Evolutionary conservation across 2,888 invertebrate species (phyloP), one percentile per base, ranked within the genome.

Genomic region (Catocala sponsa): DNA sequence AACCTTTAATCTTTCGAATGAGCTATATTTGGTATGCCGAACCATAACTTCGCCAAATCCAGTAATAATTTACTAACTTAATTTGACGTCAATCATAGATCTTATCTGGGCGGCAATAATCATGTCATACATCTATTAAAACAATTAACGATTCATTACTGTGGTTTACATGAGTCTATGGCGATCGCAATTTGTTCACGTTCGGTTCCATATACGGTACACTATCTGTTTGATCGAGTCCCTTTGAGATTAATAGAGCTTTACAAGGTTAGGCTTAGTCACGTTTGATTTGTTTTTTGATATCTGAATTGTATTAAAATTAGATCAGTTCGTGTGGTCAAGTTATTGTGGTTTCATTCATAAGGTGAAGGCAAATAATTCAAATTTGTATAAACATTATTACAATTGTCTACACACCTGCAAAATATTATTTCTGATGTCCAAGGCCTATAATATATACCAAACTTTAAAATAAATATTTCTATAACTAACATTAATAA

Each of bases 101-200:
- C 55, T 68, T 65, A 76, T 72, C 66, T 33, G 41, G 54, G 59
- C 63, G 59, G 62, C 69, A 78, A 71, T 76, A 78, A 78, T 72
- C 72, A 79, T 77, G 76, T 78, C 67, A 69, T 65, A 61, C 63
- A 65, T 63, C 62, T 52, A 67, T 76, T 76, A 64, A 54, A 66
- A 70, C 72, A 76, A 72, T 79, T 74, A 74, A 73, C 76, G 72
- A 79, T 71, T 73, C 69, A 76, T 74, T 70, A 72, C 48, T 47
- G 32, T 15, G 55, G 61, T 80, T 74, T 63, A 68, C 82, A 81
- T 76, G 55, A 63, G 46, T 54, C 59, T 79, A 78, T 74, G 73
- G 78, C 57, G 51, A 62, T 55, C 60, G 63, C 67, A 68, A 75
- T 79, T 79, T 77, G 71, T 75, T 64, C 62, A 63, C 63, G 69